phyloP scores from a whole-genome alignment of 2,888 invertebrate genomes.

The Temnothorax ravouxi region DNA sequence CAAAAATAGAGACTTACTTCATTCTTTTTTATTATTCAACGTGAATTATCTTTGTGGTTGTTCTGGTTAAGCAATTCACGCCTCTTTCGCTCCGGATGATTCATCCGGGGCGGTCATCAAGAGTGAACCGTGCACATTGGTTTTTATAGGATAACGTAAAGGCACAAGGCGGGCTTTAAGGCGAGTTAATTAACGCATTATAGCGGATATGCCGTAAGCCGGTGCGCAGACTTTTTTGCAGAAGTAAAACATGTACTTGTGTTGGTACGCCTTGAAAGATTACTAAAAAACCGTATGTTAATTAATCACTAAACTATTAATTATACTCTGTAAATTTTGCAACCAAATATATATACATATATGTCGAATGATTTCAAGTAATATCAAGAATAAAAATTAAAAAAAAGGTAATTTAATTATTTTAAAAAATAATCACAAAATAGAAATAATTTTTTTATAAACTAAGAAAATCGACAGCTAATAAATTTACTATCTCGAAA shows the following conservation, averaged over 20 bases:
- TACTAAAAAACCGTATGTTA: conserved; percentile 37
- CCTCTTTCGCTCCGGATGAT: conserved; percentile 19
- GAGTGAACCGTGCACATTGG: conserved; percentile 34
- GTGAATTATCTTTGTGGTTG: conserved; percentile 24
- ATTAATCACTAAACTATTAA: conserved; percentile 47
- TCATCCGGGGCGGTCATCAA: conserved; percentile 38
- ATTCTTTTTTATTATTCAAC: not conserved
- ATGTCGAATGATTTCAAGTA: not conserved
- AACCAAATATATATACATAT: not conserved
- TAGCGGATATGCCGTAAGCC: conserved; percentile 46
- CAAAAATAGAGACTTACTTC: not conserved
- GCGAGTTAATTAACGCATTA: conserved; percentile 54
- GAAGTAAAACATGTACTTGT: conserved; percentile 3
- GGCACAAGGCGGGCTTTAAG: conserved; percentile 38
- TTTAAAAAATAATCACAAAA: not conserved
- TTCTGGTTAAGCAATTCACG: conserved; percentile 21
- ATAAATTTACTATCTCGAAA: not conserved
- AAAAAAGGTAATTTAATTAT: too few relatives aligned
- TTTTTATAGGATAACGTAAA: conserved; percentile 46
- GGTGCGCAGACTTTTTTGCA: conserved; percentile 32
- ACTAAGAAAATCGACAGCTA: not conserved
- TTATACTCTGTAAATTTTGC: conserved; percentile 11
- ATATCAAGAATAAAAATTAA: not conserved
- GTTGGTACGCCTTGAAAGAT: conserved; percentile 30
- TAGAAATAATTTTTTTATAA: not conserved